These are phyloP conservation scores for Andrena hattorfiana DNA, from an alignment of 2,888 invertebrate genomes.

Conservation along the genomic window DNA sequence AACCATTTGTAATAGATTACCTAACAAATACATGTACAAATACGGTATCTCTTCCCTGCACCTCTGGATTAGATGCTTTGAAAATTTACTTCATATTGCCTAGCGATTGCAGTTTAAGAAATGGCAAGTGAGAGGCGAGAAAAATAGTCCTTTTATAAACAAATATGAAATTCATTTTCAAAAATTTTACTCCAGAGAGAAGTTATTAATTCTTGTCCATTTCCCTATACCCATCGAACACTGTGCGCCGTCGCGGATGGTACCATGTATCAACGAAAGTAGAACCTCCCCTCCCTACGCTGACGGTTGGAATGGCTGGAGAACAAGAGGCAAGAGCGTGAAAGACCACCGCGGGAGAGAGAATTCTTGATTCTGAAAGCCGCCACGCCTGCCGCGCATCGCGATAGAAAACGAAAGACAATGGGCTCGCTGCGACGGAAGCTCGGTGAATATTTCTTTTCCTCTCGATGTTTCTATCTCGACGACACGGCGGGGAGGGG, in stretches of 20 bases:
- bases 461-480: constrained; percentile 73
- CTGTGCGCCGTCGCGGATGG: constrained; percentile 2
- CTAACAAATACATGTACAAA: no score
- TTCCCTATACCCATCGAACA: no score
- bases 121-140: no score
- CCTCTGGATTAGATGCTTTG: no score
- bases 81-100: no score
- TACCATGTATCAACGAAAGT: constrained; percentile 44
- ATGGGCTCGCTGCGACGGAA: constrained; percentile 72
- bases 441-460: constrained; percentile 68
- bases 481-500: constrained; percentile 59
- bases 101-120: no score
- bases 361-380: constrained; percentile 66
- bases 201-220: no score
- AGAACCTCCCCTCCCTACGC: constrained; percentile 17
- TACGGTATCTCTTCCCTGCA: no score
- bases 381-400: constrained; percentile 63
- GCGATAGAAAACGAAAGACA: constrained; percentile 73
- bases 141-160: no score
- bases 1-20: no score
- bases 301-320: constrained; percentile 35
- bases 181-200: no score
- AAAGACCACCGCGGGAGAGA: constrained; percentile 50
- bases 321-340: constrained; percentile 60
- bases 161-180: no score